Conservation (phyloP, 2,888 invertebrate genomes). For the Molanna angustata region DNA sequence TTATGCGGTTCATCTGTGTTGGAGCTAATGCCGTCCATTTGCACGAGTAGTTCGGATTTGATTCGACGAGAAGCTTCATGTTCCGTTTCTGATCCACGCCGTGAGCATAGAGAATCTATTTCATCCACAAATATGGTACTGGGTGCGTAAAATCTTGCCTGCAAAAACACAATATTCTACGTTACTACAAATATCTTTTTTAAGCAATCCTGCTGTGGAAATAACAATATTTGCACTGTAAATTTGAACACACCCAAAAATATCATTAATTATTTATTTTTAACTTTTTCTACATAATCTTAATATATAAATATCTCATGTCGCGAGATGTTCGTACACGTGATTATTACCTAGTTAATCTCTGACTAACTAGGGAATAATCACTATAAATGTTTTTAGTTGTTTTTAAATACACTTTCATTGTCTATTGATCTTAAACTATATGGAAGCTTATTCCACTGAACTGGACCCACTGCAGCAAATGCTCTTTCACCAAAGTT, state of each 20-base stretch:
- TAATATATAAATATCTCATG: too few relatives aligned
- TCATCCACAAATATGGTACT: slow-evolving; percentile 99
- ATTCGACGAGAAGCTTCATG: slow-evolving; percentile 97
- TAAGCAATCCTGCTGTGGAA: background rate
- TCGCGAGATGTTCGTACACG: too few relatives aligned
- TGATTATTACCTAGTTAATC: too few relatives aligned
- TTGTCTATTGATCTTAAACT: too few relatives aligned
- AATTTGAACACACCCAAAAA: background rate
- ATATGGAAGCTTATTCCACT: too few relatives aligned
- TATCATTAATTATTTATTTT: background rate
- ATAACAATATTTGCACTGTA: background rate
- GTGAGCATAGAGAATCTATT: slow-evolving; percentile 95
- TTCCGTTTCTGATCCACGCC: slow-evolving; percentile 93
- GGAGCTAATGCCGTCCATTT: slow-evolving; percentile 95
- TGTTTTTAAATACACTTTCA: too few relatives aligned
- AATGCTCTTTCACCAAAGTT: too few relatives aligned
- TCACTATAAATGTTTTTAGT: too few relatives aligned
- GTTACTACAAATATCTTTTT: too few relatives aligned
- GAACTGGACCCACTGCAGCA: too few relatives aligned
- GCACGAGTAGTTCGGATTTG: slow-evolving; percentile 95
- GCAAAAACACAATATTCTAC: slow-evolving; percentile 36
- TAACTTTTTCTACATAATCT: too few relatives aligned
- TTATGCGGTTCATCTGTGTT: slow-evolving; percentile 61
- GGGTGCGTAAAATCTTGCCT: slow-evolving; percentile 97
- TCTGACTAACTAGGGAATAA: too few relatives aligned